Evolutionary conservation across 2,888 invertebrate genomes (phyloP), one percentile per base, ranked within the genome.

Genomic region (Melieria picta): DNA sequence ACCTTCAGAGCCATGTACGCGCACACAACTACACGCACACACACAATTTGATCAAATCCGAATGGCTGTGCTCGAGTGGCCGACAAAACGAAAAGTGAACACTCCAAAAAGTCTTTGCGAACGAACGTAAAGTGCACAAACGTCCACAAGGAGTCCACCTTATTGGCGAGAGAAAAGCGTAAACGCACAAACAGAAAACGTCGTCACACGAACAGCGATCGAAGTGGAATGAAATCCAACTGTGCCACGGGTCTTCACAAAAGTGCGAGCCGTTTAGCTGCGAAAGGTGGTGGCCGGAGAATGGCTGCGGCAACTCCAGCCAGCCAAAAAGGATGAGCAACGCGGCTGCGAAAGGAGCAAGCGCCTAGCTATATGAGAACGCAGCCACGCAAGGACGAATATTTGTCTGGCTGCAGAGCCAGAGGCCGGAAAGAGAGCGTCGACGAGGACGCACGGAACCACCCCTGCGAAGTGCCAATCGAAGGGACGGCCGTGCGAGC

Each of bases 201-300:
- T 67, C 76, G 82, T 78, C 80, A 79, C 83, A 79, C 83, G 80
- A 80, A 78, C 78, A 83, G 80, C 80, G 82, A 80, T 82, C 83
- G 82, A 79, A 82, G 81, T 80, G 83, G 81, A 84, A 84, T 84
- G 84, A 81, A 79, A 79, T 77, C 75, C 82, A 82, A 80, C 76
- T 78, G 71, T 71, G 63, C 72, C 75, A 79, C 76, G 77, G 78
- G 79, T 79, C 81, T 83, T 82, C 81, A 84, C 81, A 78, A 77
- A 76, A 78, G 69, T 71, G 75, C 67, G 61, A 56, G 48, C 61
- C 63, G 72, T 30, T 30, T 58, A 67, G 60, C 45, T 4, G 10
- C 30, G n/a, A n/a, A 16, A 16, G 42, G 43, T 43, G 13, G 43
- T 43, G 58, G 43, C 58, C 42, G 43, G 42, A 58, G 58, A n/a